Base-by-base conservation (phyloP, 2,888 invertebrate genomes). In the Caenorhabditis sp. region DNA sequence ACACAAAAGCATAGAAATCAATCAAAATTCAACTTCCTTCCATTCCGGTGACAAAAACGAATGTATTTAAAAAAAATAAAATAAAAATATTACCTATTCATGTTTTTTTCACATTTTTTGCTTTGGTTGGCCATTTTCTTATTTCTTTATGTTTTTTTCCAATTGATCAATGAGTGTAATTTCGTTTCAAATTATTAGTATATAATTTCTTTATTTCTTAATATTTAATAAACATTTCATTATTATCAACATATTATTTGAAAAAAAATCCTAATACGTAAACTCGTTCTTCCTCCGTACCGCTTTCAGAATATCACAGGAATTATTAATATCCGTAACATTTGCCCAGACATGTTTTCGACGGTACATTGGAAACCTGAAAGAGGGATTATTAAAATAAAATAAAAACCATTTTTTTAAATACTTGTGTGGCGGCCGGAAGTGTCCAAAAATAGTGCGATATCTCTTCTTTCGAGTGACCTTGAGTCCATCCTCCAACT, bases 401-500 rank as follows among this genome's bases (percentile, higher is more conserved):
- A 11, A 44, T 50, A 67, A 28, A 86, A n/a, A n/a, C n/a, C n/a
- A n/a, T n/a, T n/a, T n/a, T n/a, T n/a, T n/a, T n/a, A n/a, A n/a
- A n/a, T n/a, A n/a, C 86, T 51, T 76, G 40, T 76, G 51, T 4
- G 79, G 40, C 0, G 87, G 84, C n/a, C 88, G 62, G 51, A 88
- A 88, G 60, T 88, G 88, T 6, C 64, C 87, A 53, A 88, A 88
- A 15, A 88, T 79, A 4, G 68, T 72, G 3, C 78, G 61, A 47
- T 58, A 64, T 37, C 61, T 71, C 26, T 80, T 32, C 15, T 24
- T 32, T 18, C 28, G 50, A 20, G 67, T 47, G 1, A n/a, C 18
- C 0, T 22, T 37, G 8, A 80, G 24, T 8, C 22, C 40, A 1
- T 15, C 11, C 15, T 65, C 22, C 24, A 83, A 11, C n/a, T 84